Conservation (phyloP, 2,113 vertebrate genomes). For the Gorsachius goisagi region DNA sequence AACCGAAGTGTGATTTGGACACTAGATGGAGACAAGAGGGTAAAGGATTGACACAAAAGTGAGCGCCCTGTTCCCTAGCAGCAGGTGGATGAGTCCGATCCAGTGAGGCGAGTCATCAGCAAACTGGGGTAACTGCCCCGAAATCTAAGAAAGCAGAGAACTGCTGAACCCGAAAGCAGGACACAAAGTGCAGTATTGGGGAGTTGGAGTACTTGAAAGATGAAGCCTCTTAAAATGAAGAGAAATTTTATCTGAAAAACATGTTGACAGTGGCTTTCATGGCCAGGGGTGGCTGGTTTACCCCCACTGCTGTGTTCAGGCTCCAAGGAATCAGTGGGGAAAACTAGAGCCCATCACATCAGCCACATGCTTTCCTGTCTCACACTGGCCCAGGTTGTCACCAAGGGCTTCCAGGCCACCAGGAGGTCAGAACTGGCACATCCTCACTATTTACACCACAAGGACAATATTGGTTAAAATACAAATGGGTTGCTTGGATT, state of each 20-base stretch:
- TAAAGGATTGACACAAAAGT: neutral
- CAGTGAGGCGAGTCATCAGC: fast-evolving
- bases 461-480: neutral
- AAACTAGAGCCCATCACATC: neutral
- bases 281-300: neutral
- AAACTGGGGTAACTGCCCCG: neutral
- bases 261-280: neutral
- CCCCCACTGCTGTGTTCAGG: neutral
- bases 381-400: neutral
- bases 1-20: neutral
- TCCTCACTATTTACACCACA: neutral
- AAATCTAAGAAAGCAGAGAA: neutral
- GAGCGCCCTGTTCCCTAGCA: neutral
- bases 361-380: neutral
- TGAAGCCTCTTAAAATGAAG: neutral
- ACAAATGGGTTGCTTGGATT: neutral
- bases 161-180: neutral
- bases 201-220: neutral
- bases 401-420: neutral
- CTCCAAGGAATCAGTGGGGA: neutral
- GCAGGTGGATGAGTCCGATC: neutral
- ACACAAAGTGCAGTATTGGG: no score
- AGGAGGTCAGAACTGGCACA: neutral
- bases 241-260: neutral
- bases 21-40: slow-evolving; percentile 53